Conservation (phyloP, 2,888 invertebrate species). For the Volucella bombylans region DNA sequence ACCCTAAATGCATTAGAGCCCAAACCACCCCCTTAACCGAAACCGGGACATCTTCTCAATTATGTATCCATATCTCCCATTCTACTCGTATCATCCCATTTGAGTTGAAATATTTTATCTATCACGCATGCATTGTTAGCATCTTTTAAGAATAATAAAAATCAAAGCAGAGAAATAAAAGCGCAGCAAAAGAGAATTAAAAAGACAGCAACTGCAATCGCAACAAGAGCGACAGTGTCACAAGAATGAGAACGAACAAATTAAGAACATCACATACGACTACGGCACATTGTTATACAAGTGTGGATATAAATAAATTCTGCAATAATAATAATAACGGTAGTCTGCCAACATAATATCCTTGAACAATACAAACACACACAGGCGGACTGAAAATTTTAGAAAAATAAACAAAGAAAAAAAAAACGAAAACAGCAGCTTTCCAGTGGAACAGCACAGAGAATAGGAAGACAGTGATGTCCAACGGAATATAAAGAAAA, state of each 20-base stretch:
- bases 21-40: neutral
- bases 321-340: constrained; percentile 22
- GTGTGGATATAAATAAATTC: neutral
- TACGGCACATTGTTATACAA: constrained; percentile 30
- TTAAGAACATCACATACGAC: constrained; percentile 20
- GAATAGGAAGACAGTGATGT: constrained; percentile 54
- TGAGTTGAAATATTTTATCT: constrained; percentile 42
- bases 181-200: constrained; percentile 29
- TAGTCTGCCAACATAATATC: constrained; percentile 45
- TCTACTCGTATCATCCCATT: neutral
- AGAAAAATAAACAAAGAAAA: constrained; percentile 9
- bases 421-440: constrained; percentile 18
- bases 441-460: constrained; percentile 34
- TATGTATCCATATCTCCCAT: neutral
- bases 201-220: neutral
- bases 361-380: constrained; percentile 25
- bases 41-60: constrained; percentile 11
- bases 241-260: constrained; percentile 16
- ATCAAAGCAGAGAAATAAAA: constrained; percentile 39
- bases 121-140: constrained; percentile 60
- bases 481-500: constrained; percentile 25
- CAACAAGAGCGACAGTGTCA: neutral
- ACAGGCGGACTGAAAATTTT: neutral
- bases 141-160: constrained; percentile 35
- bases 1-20: constrained; percentile 6